Evolutionary conservation across 2,888 invertebrate species (phyloP), one percentile per base, ranked within the genome.

Genomic region (Troides helena): DNA sequence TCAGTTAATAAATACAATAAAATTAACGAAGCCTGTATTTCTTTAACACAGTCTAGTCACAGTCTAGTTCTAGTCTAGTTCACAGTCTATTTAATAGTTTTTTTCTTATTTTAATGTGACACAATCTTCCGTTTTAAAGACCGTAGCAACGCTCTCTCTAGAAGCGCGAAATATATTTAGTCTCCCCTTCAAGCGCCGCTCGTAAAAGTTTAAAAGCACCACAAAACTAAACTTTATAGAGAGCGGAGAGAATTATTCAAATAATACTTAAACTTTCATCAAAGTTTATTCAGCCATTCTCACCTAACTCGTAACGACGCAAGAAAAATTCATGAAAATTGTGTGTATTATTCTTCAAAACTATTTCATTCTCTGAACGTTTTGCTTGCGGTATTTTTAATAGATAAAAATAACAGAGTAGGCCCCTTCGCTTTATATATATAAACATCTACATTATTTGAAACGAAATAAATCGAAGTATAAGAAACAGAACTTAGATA

Each of bases 221-320:
- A 14, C 62, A 58, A 59, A 30, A 59, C 68, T 63, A 63, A 43
- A 58, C 5, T 57, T 63, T 68, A 36, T 58, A 68, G 50, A 57
- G 56, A 63, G 10, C 39, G 39, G 63, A 21, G 59, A 68, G 46
- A 30, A 64, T 64, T 68, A 64, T 68, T 68, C 64, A 68, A 60
- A 64, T 50, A 65, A 68, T 63, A 68, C 68, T 59, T 59, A 59
- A 60, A 64, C 53, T 60, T 39, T 53, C 30, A 30, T 69, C 65
- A 56, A 65, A 62, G 43, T 65, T 69, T 57, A 57, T 69, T 59
- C 59, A 62, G 30, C 57, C 61, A 46, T 65, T 69, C 25, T 25
- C 39, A 25, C 25, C 21, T 25, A 65, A 60, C 39, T 64, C 39
- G 1, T 39, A 64, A 68, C 59, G 39, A 36, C 7, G 50, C 61